Percentiles rank a stretch among this genome's conserved stretches.
phyloP scores from a whole-genome alignment of 1,140 invertebrate species.

The Spodoptera frugiperda region DNA sequence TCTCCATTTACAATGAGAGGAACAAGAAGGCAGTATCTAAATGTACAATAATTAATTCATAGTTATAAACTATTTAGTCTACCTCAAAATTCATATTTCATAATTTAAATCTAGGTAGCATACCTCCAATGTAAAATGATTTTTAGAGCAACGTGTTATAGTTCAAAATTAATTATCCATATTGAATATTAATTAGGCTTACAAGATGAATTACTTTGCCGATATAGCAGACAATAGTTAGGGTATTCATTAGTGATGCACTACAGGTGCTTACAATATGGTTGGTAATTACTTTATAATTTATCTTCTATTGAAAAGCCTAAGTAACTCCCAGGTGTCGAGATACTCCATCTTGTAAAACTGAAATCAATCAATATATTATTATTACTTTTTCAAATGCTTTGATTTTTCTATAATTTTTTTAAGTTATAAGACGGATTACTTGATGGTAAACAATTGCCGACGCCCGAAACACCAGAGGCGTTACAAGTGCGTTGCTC shows the following conservation, averaged over 20 bases:
- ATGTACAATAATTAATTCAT: too few relatives aligned
- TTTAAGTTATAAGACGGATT: too few relatives aligned
- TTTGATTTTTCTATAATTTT: too few relatives aligned
- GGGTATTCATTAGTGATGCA: conserved; percentile 8
- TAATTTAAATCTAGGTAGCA: background rate
- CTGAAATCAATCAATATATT: too few relatives aligned
- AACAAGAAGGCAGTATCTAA: too few relatives aligned
- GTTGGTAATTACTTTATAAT: conserved; percentile 19
- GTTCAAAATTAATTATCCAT: background rate
- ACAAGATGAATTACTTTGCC: conserved; percentile 2
- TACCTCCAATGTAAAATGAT: background rate
- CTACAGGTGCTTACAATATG: background rate
- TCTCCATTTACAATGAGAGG: too few relatives aligned
- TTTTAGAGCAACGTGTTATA: background rate
- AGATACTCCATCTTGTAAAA: too few relatives aligned
- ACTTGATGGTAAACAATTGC: too few relatives aligned
- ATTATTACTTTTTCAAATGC: too few relatives aligned
- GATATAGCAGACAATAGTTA: background rate
- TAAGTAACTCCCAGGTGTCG: background rate
- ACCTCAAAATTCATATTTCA: background rate
- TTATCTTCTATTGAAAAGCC: background rate
- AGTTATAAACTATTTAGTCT: background rate
- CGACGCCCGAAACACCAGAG: too few relatives aligned
- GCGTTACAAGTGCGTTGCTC: too few relatives aligned
- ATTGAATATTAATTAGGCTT: conserved; percentile 20